Evolutionary conservation across 1,140 invertebrate genomes (phyloP), one percentile per base, ranked within the genome.

Genomic region (Dermatophagoides farinae): DNA sequence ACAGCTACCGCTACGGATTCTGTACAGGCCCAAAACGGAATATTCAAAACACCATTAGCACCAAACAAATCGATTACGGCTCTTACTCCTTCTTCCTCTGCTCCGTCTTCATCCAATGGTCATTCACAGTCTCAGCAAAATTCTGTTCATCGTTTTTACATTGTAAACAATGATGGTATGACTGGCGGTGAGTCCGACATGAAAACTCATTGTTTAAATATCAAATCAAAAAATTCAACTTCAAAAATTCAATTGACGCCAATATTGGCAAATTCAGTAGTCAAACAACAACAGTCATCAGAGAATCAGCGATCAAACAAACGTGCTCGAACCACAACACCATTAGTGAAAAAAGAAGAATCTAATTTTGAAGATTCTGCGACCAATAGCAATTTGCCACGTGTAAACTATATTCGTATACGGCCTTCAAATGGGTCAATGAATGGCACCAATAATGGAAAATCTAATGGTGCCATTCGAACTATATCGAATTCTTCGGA

Each of bases 1-100:
- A 18, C 14, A 18, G 20, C 20, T 23, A 55, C 53, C 14, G 14
- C 53, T 39, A 6, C 53, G 1, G 39, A 55, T 11, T 44, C 53
- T 4, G 22, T 20, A 2, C 47, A 50, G 20, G 4, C 53, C 1
- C 53, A 55, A 55, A 31, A 31, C 31, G 53, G 5, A 1, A 55
- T 55, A 14, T 55, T 55, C 23, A 55, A 55, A 38, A 55, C 53
- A 2, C 53, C 53, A 18, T 23, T 55, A 4, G 25, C 53, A 55
- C 53, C 53, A 38, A 55, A 38, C 14, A 25, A 12, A 44, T 44
- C 43, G n/a, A 44, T 12, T 44, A 12, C 43, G 43, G 43, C 43
- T 12, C n/a, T n/a, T n/a, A n/a, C n/a, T n/a, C n/a, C n/a, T n/a
- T n/a, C n/a, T n/a, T n/a, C n/a, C n/a, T n/a, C n/a, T n/a, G n/a